Percentiles rank a stretch among this genome's conserved stretches.
phyloP scores from a whole-genome alignment of 2,888 invertebrate genomes.

The Zootermopsis nevadensis region DNA sequence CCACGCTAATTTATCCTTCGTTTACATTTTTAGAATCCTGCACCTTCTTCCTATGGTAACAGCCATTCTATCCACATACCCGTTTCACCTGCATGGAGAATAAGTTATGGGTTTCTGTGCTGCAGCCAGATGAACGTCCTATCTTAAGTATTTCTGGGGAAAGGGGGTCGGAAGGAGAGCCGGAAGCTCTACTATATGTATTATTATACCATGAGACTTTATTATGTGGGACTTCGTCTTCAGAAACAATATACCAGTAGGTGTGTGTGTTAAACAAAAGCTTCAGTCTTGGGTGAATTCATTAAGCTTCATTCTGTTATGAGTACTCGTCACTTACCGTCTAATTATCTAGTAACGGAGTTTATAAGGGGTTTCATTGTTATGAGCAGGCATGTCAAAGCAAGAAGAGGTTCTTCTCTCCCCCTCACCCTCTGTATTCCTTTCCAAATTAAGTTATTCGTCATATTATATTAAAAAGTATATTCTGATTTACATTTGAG shows the following conservation, averaged over 20 bases:
- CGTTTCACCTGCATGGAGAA: not conserved
- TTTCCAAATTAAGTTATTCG: no score
- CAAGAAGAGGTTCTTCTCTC: not conserved
- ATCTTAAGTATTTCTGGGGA: not conserved
- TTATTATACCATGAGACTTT: not conserved
- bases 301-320: not conserved
- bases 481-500: no score
- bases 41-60: not conserved
- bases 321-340: not conserved
- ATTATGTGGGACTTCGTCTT: not conserved
- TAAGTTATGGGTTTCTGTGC: not conserved
- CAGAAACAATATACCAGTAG: conserved; percentile 26
- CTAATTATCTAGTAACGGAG: conserved; percentile 20
- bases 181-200: not conserved
- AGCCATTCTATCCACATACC: not conserved
- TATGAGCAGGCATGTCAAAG: not conserved
- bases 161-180: not conserved
- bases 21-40: not conserved
- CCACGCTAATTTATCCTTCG: not conserved
- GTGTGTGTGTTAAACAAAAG: conserved; percentile 1
- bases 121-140: not conserved
- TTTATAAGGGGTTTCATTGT: not conserved
- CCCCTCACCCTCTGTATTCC: not conserved
- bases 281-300: not conserved
- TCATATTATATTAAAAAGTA: no score